These are phyloP conservation scores for Rhagologus leucostigma DNA, from an alignment of 2,113 vertebrate species.

Conservation along the genomic window DNA sequence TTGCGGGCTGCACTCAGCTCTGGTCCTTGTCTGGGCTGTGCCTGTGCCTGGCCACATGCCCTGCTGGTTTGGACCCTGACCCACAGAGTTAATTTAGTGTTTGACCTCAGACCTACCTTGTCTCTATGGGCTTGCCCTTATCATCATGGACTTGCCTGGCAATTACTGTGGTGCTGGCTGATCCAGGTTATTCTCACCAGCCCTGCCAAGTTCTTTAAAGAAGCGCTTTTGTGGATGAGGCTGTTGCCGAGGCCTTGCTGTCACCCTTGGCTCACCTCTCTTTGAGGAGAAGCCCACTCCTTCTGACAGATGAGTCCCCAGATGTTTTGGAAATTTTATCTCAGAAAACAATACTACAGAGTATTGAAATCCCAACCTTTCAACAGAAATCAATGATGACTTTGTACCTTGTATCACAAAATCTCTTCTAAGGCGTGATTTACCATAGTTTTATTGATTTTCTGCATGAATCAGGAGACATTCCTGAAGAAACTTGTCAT, in stretches of 20 bases:
- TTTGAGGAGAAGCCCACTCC: background rate
- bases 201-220: background rate
- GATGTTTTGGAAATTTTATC: background rate
- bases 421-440: background rate
- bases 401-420: background rate
- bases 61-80: background rate
- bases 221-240: background rate
- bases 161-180: background rate
- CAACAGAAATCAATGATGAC: background rate
- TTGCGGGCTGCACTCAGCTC: background rate
- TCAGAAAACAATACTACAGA: background rate
- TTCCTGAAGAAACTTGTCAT: background rate
- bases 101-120: background rate
- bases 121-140: background rate
- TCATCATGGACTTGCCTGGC: background rate
- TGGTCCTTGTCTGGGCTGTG: background rate
- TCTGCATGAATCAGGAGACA: background rate
- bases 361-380: background rate
- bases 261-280: background rate
- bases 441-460: constrained; percentile 4
- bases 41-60: background rate
- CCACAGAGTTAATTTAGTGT: background rate
- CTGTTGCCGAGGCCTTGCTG: background rate
- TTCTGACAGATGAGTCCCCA: background rate
- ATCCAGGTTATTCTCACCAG: background rate